Conservation (phyloP, 2,797 vertebrate species). For the Chaetodon trifasciatus region DNA sequence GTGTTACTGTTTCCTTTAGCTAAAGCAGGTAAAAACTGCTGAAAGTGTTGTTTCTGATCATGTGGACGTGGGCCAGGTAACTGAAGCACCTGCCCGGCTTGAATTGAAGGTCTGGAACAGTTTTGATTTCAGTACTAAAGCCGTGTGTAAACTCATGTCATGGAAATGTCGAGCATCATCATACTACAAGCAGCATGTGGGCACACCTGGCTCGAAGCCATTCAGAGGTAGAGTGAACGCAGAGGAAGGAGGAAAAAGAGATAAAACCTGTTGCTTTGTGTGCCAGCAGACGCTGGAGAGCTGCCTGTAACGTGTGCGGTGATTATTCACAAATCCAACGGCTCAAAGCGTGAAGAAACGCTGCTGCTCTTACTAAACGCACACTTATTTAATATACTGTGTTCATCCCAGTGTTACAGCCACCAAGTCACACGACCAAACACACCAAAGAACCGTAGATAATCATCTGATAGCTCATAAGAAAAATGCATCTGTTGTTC, state of each 20-base stretch:
- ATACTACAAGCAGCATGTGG: not conserved
- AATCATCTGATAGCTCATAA: no score
- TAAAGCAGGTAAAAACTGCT: not conserved
- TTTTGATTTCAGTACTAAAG: not conserved
- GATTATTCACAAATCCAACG: slow-evolving; percentile 17
- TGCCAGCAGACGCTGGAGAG: slow-evolving; percentile 23
- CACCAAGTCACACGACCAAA: not conserved
- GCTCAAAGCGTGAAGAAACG: not conserved
- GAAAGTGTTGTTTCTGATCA: not conserved
- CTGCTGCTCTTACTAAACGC: slow-evolving; percentile 2
- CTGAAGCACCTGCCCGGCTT: not conserved
- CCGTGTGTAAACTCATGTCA: not conserved
- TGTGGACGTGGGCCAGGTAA: not conserved
- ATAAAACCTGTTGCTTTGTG: not conserved
- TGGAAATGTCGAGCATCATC: not conserved
- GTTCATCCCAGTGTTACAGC: no score
- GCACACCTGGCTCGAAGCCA: not conserved
- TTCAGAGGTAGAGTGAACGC: not conserved
- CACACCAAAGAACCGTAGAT: not conserved
- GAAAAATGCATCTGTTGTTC: no score
- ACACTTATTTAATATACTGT: not conserved
- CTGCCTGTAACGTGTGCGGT: slow-evolving; percentile 16
- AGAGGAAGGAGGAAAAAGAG: not conserved
- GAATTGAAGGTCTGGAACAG: not conserved
- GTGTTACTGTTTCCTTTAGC: no score